Evolutionary conservation across 2,888 invertebrate genomes (phyloP), one percentile per base, ranked within the genome.

Genomic region (Poecilus cupreus): DNA sequence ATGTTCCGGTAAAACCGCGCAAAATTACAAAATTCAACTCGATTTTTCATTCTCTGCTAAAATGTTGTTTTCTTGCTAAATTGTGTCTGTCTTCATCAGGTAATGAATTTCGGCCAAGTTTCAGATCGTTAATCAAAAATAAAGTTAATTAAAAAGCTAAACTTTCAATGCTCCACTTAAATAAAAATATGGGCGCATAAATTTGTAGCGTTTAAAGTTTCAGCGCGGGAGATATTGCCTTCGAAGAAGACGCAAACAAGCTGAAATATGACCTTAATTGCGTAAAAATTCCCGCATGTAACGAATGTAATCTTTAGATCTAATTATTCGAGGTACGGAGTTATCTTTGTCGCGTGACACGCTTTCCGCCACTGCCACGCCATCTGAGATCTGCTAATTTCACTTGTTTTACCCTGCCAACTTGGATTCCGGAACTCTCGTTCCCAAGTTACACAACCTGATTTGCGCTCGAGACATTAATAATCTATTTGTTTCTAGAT

Each of bases 141-240:
- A 72, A 80, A 80, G 43, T 80, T 80, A 80, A 80, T 80, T 80
- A 80, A 80, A 80, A 80, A 80, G 72, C 72, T 72, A 80, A 80
- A 80, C 80, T 80, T 80, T 80, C 80, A 80, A 80, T 80, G 80
- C 70, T 78, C 54, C 70, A 79, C 79, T 79, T 79, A 79, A 79
- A 79, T 70, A 79, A 79, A 79, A 79, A 79, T 79, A 79, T 79
- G 79, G 37, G 46, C 70, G 26, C 70, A 79, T 79, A 79, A 79
- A 79, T 79, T 79, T 79, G 79, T 79, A 76, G 32, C 22, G 76
- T 57, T 68, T 68, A 37, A 68, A 37, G 64, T 68, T 68, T 68
- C 39, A 68, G 6, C 32, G 37, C n/a, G 10, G 26, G 32, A 74
- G 49, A 51, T 74, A 51, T 51, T 74, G 32, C 49, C 26, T 24